Percentiles rank a stretch among this genome's conserved stretches.
Evolutionary conservation across 2,797 vertebrate genomes (phyloP).

Genomic region (Trachops cirrhosus): DNA sequence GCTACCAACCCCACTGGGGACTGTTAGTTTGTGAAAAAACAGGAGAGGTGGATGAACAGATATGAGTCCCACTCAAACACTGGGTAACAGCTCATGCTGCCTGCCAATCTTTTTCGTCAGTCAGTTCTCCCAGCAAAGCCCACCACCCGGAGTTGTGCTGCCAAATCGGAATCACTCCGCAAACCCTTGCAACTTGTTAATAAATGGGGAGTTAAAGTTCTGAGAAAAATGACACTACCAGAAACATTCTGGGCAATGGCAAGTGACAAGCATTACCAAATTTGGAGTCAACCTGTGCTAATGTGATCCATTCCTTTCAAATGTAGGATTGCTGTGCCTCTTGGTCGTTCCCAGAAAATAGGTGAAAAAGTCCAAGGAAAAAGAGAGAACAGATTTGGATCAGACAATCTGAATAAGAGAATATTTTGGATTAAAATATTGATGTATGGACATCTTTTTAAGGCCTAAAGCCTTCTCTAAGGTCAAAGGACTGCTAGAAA

Average conservation of each 20-base stretch:
- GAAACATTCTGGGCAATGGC: background rate
- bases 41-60: background rate
- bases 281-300: background rate
- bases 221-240: conserved; percentile 4
- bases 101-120: background rate
- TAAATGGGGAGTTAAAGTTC: background rate
- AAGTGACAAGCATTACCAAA: background rate
- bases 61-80: background rate
- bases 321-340: background rate
- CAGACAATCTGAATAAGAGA: background rate
- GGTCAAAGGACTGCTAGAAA: background rate
- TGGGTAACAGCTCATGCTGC: background rate
- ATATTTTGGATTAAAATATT: background rate
- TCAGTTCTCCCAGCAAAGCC: background rate
- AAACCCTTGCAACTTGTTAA: background rate
- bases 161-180: background rate
- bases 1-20: background rate
- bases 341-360: background rate
- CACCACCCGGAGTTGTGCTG: background rate
- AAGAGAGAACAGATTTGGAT: background rate
- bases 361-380: background rate
- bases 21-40: background rate
- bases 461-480: background rate
- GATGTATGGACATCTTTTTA: background rate
- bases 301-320: background rate